Evolutionary conservation across 2,113 vertebrate species (phyloP).

Genomic region (Porphyrio hochstetteri): DNA sequence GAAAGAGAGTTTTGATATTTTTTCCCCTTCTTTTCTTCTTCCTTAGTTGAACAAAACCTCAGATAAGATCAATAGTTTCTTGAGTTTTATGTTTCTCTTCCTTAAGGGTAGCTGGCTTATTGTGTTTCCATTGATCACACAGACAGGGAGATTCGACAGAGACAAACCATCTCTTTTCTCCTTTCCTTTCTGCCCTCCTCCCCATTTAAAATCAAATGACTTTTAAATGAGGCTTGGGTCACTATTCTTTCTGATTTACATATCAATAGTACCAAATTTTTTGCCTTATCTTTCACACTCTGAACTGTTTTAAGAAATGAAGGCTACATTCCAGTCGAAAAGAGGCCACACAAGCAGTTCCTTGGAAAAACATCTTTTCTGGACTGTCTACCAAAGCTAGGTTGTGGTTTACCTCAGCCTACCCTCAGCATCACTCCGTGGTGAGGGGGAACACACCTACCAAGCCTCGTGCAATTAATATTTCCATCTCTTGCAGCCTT

Average conservation of each 20-base stretch:
- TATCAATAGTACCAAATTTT: conserved; percentile 22
- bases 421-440: background rate
- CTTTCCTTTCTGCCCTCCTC: background rate
- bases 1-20: background rate
- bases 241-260: conserved; percentile 43
- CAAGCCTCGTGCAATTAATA: background rate
- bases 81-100: conserved; percentile 55
- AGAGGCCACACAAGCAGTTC: background rate
- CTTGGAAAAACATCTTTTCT: background rate
- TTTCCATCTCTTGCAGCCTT: background rate
- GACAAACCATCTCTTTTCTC: conserved; percentile 53
- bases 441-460: background rate
- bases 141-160: conserved; percentile 35
- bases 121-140: conserved; percentile 64
- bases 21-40: background rate
- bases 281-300: background rate
- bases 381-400: background rate
- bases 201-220: conserved; percentile 57
- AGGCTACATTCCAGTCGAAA: background rate
- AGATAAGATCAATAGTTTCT: conserved; percentile 61
- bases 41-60: conserved; percentile 40
- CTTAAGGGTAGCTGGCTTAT: conserved; percentile 57
- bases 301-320: background rate
- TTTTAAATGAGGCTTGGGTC: conserved; percentile 45
- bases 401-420: background rate